Base-by-base conservation (phyloP, 2,888 invertebrate genomes). In the Rhagonycha lutea region DNA sequence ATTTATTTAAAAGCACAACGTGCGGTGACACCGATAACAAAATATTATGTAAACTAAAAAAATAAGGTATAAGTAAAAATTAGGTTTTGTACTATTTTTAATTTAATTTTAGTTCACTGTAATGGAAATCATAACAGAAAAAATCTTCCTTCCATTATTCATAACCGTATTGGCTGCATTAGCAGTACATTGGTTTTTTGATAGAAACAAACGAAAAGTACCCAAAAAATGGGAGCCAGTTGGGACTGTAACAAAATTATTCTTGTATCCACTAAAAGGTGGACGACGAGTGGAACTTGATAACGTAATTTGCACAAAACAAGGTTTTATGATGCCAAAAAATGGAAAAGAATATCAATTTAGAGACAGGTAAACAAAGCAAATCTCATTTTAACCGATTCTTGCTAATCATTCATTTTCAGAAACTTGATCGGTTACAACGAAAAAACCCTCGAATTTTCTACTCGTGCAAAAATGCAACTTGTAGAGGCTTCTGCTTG, bases 401-500 rank as follows among this genome's bases (percentile, higher is more conserved):
- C 14, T 11, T 11, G 9, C 1, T 14, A 24, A n/a, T 23, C 9
- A 7, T n/a, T 14, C 2, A 28, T 68, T 26, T n/a, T 68, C 4
- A 68, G 68, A 29, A 26, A 23, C 2, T 29, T 68, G 10, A 26
- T 68, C n/a, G 88, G 89, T 11, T 89, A 88, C 80, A 85, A 86
- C 24, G 88, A 86, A 78, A 84, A 84, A 74, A 87, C 84, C 60
- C 82, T 85, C 28, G 86, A 87, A 82, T 88, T 86, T 2, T 84
- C 88, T 70, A 86, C 88, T 10, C 87, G 88, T 78, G 89, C 90
- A 0, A 88, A 88, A 70, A 82, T 90, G 83, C 83, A 89, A n/a
- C 82, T 88, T 14, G 87, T 90, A 14, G 88, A 86, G 68, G 81
- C 89, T 2, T 83, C 83, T 0, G 85, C 88, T 8, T 87, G 88